Evolutionary conservation across 2,888 invertebrate species (phyloP), one percentile per base, ranked within the genome.

Genomic region (Erebia palarica): DNA sequence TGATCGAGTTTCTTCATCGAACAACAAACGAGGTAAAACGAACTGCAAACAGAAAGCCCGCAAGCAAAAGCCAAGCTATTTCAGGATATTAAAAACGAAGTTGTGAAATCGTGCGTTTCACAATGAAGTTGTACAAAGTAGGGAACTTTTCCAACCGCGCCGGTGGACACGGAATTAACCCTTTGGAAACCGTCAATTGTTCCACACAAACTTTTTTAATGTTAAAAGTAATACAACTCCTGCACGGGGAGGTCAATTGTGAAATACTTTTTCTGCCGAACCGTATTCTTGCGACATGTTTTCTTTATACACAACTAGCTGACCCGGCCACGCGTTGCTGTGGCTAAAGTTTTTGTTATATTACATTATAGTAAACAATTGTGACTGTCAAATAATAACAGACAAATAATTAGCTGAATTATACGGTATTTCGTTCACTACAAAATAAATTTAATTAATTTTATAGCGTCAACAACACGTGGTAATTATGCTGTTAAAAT

Each of bases 71-170:
- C 18, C 16, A 53, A 16, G 16, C 53, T 44, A 4, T 16, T 44
- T 63, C 5, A n/a, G 51, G 36, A 51, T 36, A 16, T 53, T 53
- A 53, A 10, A 4, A 16, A 3, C n/a, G n/a, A 64, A 65, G 27
- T 53, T 16, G 53, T 11, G 16, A 65, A 65, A 65, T 27, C 27
- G 65, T 65, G 65, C 36, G 65, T 36, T 65, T 65, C 65, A 47
- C 36, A 65, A 65, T 36, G 65, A 65, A 65, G 36, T 53, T 21
- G 3, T 53, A 53, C 16, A 65, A 51, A 27, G 16, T 18, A 9
- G 3, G 8, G 27, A 27, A 65, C 36, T 53, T 51, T 51, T 27
- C 27, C 64, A 64, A 49, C 64, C 53, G 53, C 53, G 9, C n/a
- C 27, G 27, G 57, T 21, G 21, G 27, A 14, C 21, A 18, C 21